These are phyloP conservation scores for Eonycteris spelaea DNA, from an alignment of 2,113 vertebrate genomes.

Conservation along the genomic window DNA sequence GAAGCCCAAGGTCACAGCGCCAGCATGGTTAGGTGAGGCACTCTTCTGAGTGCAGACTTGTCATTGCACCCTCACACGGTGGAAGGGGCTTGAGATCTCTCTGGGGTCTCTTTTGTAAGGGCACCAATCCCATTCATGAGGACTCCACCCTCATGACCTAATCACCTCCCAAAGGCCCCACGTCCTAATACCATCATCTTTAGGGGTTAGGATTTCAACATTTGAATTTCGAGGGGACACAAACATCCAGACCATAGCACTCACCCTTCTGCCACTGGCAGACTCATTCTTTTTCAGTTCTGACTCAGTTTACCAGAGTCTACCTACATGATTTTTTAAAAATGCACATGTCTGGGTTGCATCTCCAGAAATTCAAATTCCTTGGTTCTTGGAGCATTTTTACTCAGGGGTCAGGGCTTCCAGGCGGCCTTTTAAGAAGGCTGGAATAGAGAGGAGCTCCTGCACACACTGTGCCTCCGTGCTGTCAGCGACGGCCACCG, in stretches of 20 bases:
- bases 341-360: neutral
- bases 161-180: neutral
- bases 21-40: neutral
- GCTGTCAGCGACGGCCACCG: neutral
- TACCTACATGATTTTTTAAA: neutral
- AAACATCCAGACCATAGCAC: neutral
- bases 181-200: neutral
- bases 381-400: neutral
- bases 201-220: neutral
- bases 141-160: neutral
- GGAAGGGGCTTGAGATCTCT: neutral
- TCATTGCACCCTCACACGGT: neutral
- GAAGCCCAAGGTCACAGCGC: neutral
- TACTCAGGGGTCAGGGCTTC: neutral
- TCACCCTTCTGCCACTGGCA: neutral
- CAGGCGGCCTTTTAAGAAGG: neutral
- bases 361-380: neutral
- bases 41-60: neutral
- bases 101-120: neutral
- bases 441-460: fast-evolving
- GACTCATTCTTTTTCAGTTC: neutral
- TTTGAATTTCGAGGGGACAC: neutral
- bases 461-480: fast-evolving
- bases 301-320: neutral
- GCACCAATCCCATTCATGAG: neutral